Percentiles rank a stretch among this genome's conserved stretches.
phyloP scores from a whole-genome alignment of 2,888 invertebrate genomes.

The Apodemia zela region DNA sequence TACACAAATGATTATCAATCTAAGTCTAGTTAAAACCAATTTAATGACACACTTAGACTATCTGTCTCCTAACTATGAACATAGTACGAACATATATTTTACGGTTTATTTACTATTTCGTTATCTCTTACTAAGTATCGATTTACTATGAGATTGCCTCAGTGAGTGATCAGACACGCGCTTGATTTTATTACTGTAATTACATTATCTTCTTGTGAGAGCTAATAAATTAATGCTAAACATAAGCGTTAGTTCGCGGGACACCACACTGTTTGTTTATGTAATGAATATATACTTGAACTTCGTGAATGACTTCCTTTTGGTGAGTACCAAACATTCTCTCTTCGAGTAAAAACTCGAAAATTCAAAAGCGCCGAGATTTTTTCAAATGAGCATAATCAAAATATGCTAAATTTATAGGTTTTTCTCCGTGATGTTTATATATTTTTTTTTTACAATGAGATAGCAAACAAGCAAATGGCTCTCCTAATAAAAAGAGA shows the following conservation, averaged over 20 bases:
- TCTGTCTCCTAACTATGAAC: conserved; percentile 3
- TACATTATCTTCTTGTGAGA: not conserved
- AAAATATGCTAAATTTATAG: too few species aligned
- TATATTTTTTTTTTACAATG: too few species aligned
- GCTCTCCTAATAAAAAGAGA: too few species aligned
- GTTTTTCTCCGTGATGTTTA: too few species aligned
- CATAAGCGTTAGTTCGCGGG: not conserved
- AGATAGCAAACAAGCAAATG: too few species aligned
- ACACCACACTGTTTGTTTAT: too few species aligned
- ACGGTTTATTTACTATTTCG: conserved; percentile 14
- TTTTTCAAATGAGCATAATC: too few species aligned
- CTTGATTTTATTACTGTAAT: conserved; percentile 1
- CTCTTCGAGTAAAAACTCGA: too few species aligned
- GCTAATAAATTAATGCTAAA: conserved; percentile 1
- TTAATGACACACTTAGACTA: conserved; percentile 10
- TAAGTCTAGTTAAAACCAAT: conserved; percentile 1
- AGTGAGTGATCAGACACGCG: not conserved
- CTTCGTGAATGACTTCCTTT: too few species aligned
- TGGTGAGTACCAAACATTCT: too few species aligned
- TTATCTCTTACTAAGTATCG: conserved; percentile 6
- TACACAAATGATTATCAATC: not conserved
- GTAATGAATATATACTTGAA: too few species aligned
- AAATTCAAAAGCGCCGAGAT: too few species aligned
- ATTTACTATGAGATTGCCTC: not conserved
- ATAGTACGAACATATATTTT: conserved; percentile 3